These are phyloP conservation scores for Hemibagrus wyckioides DNA, from an alignment of 2,113 vertebrate species.

Conservation along the genomic window DNA sequence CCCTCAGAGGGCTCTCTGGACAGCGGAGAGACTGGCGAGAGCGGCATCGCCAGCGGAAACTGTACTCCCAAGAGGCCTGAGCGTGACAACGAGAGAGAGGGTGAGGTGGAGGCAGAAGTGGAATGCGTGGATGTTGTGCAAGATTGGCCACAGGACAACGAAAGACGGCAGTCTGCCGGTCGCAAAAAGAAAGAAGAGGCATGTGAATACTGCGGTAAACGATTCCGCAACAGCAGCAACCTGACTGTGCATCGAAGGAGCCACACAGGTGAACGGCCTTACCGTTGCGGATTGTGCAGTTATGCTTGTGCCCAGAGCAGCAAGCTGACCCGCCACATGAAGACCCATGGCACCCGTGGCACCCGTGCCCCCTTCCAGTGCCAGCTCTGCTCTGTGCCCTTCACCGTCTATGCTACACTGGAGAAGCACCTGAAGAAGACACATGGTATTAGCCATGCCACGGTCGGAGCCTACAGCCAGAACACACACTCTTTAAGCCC, in stretches of 20 bases:
- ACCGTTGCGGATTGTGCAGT: constrained; percentile 80
- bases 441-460: constrained; percentile 74
- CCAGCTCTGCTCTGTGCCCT: constrained; percentile 80
- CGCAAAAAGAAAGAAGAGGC: constrained; percentile 74
- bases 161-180: constrained; percentile 50
- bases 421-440: constrained; percentile 85
- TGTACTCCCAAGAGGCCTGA: constrained; percentile 76
- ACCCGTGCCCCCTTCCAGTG: constrained; percentile 78
- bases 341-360: constrained; percentile 79
- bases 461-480: constrained; percentile 65
- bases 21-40: constrained; percentile 81
- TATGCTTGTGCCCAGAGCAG: constrained; percentile 88
- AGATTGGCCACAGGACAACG: constrained; percentile 72
- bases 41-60: constrained; percentile 79
- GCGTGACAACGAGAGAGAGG: constrained; percentile 64
- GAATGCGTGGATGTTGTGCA: constrained; percentile 61
- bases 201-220: constrained; percentile 84
- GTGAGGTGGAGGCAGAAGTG: constrained; percentile 64
- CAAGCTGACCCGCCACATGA: constrained; percentile 87
- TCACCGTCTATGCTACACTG: constrained; percentile 83
- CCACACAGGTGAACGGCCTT: constrained; percentile 82
- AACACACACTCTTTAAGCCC: constrained; percentile 27
- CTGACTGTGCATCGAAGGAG: constrained; percentile 84
- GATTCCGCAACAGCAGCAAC: constrained; percentile 86
- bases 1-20: constrained; percentile 96